Percentiles rank a stretch among this genome's conserved stretches.
Conservation (phyloP, 2,888 invertebrate genomes). For the Autographa pulchrina region DNA sequence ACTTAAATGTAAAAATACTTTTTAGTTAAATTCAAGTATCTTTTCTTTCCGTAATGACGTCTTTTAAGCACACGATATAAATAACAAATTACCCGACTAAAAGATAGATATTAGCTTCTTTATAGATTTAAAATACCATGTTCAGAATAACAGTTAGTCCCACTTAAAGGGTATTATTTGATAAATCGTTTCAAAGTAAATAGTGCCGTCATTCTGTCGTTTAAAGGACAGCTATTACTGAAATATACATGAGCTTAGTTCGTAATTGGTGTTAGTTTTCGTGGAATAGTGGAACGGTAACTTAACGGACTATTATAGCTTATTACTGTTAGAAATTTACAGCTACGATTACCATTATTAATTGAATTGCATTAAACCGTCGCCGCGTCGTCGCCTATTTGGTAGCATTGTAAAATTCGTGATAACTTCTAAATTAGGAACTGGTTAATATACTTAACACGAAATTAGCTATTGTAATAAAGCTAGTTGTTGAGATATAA, state of each 20-base stretch:
- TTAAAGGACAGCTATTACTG: slow-evolving; percentile 19
- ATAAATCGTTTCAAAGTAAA: slow-evolving; percentile 7
- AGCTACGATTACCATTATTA: slow-evolving; percentile 66
- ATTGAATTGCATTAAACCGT: slow-evolving; percentile 75
- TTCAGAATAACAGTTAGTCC: neutral
- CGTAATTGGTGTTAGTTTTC: slow-evolving; percentile 24
- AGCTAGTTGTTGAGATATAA: neutral
- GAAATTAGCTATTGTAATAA: neutral
- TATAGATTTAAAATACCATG: neutral
- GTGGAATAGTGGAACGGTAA: slow-evolving; percentile 19
- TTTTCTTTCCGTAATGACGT: too few relatives aligned
- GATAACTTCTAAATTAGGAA: neutral
- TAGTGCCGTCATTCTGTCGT: neutral
- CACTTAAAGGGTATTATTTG: neutral
- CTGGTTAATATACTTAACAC: neutral
- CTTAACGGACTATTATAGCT: slow-evolving; percentile 48
- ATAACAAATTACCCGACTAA: too few relatives aligned
- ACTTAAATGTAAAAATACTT: too few relatives aligned
- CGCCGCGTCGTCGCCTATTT: slow-evolving; percentile 68
- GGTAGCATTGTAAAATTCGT: slow-evolving; percentile 60
- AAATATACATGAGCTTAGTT: slow-evolving; percentile 10
- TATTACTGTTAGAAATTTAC: slow-evolving; percentile 66
- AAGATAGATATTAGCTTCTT: too few relatives aligned
- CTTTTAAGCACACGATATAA: too few relatives aligned
- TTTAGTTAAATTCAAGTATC: too few relatives aligned